Conservation (phyloP, 2,888 invertebrate genomes). For the Orthonychiurus folsomi region DNA sequence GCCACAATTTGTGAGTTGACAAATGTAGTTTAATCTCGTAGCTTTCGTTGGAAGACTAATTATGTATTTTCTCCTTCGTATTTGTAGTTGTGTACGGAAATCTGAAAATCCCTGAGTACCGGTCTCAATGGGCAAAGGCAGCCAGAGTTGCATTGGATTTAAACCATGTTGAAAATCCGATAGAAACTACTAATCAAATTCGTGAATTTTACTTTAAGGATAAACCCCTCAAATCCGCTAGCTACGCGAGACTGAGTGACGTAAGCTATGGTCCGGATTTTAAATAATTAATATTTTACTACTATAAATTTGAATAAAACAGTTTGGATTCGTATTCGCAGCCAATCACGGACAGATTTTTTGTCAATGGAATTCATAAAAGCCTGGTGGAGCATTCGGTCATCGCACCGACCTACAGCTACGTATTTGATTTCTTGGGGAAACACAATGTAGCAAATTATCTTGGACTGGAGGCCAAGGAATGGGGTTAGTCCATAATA, state of each 20-base stretch:
- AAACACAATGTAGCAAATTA: background rate
- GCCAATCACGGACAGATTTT: conserved; percentile 24
- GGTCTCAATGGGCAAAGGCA: background rate
- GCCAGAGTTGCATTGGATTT: background rate
- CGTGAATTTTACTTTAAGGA: background rate
- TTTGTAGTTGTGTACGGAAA: background rate
- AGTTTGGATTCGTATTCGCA: background rate
- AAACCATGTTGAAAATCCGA: background rate
- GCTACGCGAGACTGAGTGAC: background rate
- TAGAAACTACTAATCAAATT: background rate
- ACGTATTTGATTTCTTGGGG: conserved; percentile 19
- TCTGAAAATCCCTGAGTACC: background rate
- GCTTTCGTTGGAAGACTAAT: background rate
- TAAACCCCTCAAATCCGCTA: background rate
- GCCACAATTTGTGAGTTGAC: too few species aligned
- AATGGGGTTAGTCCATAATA: background rate
- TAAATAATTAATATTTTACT: too few species aligned
- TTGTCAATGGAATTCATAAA: conserved; percentile 25
- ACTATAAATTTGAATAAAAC: too few species aligned
- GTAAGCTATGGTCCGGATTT: too few species aligned
- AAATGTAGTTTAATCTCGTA: background rate
- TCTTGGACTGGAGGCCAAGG: background rate
- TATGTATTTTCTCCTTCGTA: background rate
- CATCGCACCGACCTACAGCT: conserved; percentile 34
- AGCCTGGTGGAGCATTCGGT: conserved; percentile 32